Evolutionary conservation across 2,113 vertebrate genomes (phyloP).

Genomic region (Corythoichthys intestinalis): DNA sequence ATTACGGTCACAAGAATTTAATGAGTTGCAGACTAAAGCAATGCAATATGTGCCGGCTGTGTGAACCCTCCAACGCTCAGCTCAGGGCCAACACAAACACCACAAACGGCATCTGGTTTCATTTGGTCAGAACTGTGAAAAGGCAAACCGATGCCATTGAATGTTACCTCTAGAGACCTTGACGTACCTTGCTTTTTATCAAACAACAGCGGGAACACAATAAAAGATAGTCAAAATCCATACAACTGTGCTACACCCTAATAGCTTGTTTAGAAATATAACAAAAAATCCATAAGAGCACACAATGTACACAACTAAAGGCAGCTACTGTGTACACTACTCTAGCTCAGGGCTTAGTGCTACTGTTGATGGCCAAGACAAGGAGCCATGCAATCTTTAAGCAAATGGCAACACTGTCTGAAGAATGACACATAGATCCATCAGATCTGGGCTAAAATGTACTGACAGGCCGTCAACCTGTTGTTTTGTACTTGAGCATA

Average conservation of each 20-base stretch:
- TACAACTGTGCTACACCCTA: slow-evolving; percentile 16
- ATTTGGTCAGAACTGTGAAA: slow-evolving; percentile 28
- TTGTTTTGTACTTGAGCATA: neutral
- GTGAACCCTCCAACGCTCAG: slow-evolving; percentile 22
- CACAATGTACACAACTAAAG: slow-evolving; percentile 18
- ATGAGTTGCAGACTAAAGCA: slow-evolving; percentile 19
- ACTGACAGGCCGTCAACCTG: slow-evolving; percentile 18
- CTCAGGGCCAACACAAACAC: slow-evolving; percentile 40
- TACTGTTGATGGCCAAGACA: slow-evolving; percentile 47
- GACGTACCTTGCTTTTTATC: slow-evolving; percentile 16
- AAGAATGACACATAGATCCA: slow-evolving; percentile 65
- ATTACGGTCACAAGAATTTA: slow-evolving; percentile 11
- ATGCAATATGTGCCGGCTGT: slow-evolving; percentile 17
- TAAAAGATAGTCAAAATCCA: slow-evolving; percentile 9
- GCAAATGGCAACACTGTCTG: slow-evolving; percentile 59
- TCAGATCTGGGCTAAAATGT: slow-evolving; percentile 67
- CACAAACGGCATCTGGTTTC: slow-evolving; percentile 45
- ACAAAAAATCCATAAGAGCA: slow-evolving; percentile 13
- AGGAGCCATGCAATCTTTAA: slow-evolving; percentile 64
- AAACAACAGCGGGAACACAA: slow-evolving; percentile 5
- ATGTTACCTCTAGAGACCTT: slow-evolving; percentile 24
- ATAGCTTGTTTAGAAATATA: slow-evolving; percentile 18
- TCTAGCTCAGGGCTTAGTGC: slow-evolving; percentile 19
- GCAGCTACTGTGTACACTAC: slow-evolving; percentile 27
- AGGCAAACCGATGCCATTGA: slow-evolving; percentile 24